A percentile compares a stretch with the other conserved stretches of the same genome.
Conservation (phyloP, 30 jellyfish, hydroid and myxozoan genomes). For the Cassiopea andromeda region DNA sequence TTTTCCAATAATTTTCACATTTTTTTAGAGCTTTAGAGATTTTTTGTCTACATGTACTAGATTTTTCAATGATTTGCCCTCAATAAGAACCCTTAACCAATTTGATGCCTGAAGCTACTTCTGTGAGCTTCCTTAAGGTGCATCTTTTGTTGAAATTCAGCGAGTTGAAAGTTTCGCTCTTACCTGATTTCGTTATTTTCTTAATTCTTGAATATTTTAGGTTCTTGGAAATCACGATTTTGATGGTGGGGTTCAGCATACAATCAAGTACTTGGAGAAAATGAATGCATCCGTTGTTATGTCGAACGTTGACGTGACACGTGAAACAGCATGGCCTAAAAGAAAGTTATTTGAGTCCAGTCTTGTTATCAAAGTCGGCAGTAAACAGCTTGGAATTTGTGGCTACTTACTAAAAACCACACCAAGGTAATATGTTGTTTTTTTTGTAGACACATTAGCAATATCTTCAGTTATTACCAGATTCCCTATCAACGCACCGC, state of each 20-base stretch:
- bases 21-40: no score
- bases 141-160: no score
- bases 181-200: background rate
- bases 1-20: no score
- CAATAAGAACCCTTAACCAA: no score
- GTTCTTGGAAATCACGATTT: constrained; percentile 94
- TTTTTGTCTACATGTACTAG: no score
- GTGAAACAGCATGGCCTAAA: constrained; percentile 75
- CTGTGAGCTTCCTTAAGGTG: no score
- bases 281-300: constrained; percentile 65
- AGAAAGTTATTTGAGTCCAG: constrained; percentile 24
- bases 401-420: constrained; percentile 74
- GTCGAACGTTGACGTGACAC: constrained; percentile 69
- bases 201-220: constrained; percentile 8
- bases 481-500: no score
- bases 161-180: no score
- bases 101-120: no score
- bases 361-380: constrained; percentile 30
- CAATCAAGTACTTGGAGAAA: constrained; percentile 48
- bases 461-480: no score
- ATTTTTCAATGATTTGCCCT: no score
- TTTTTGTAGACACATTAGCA: background rate
- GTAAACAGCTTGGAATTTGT: constrained; percentile 70
- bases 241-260: constrained; percentile 77
- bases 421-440: constrained; percentile 36